Percentiles rank a stretch among this genome's conserved stretches.
These are phyloP conservation scores for Leptestheria dahalacensis DNA, from an alignment of 1,140 invertebrate species.

Conservation along the genomic window DNA sequence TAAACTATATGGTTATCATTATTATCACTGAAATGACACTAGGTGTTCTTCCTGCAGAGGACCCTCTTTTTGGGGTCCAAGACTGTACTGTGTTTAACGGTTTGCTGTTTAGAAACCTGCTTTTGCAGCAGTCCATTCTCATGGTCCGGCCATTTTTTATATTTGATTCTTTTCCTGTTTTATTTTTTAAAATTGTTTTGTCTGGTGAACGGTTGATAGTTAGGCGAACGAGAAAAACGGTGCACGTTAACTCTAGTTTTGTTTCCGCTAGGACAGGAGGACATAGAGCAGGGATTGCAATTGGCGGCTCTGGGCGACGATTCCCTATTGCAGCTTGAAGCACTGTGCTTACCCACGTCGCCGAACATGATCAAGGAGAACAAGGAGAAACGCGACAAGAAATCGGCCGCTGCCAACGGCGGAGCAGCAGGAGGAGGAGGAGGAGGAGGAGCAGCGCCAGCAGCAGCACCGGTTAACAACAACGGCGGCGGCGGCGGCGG, in stretches of 20 bases:
- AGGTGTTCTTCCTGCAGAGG: too few species aligned
- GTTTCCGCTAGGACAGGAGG: neutral
- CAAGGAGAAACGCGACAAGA: conserved; percentile 21
- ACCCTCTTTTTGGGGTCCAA: too few species aligned
- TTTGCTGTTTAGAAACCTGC: too few species aligned
- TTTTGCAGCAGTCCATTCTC: too few species aligned
- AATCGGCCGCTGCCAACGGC: conserved; percentile 1
- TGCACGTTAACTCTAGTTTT: neutral
- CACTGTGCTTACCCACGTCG: neutral
- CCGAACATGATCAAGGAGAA: conserved; percentile 23
- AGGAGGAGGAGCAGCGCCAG: neutral
- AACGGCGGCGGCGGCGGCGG: neutral
- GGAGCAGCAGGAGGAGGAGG: neutral
- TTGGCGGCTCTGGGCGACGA: neutral
- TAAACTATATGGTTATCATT: too few species aligned
- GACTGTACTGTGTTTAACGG: too few species aligned
- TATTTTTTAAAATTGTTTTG: too few species aligned
- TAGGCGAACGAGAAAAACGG: too few species aligned
- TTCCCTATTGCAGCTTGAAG: neutral
- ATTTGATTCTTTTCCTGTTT: too few species aligned
- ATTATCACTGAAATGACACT: too few species aligned
- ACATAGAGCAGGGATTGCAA: neutral
- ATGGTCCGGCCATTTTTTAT: too few species aligned
- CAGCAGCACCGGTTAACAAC: neutral
- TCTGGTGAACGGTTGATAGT: too few species aligned